A percentile compares a stretch with the other conserved stretches of the same genome.
Evolutionary conservation across 2,888 invertebrate species (phyloP).

Genomic region (Oscheius myriophilus): DNA sequence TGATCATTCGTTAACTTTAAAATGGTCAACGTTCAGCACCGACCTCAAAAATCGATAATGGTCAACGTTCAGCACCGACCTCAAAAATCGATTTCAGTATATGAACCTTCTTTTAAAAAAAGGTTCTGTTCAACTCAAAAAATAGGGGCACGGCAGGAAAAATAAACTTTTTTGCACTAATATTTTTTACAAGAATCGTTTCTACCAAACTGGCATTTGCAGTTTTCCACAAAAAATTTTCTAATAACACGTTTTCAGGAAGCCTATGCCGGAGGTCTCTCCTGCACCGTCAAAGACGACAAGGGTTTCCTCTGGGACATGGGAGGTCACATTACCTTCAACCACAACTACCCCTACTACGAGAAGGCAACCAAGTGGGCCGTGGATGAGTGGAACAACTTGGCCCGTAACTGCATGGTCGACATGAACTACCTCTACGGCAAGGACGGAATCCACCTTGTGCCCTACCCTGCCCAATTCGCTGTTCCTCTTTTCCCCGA

Average conservation of each 20-base stretch:
- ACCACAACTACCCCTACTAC: constrained; percentile 69
- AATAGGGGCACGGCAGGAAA: no score
- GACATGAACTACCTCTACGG: constrained; percentile 69
- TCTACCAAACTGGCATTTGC: no score
- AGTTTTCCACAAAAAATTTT: neutral
- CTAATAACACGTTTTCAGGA: constrained; percentile 37
- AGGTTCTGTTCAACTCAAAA: no score
- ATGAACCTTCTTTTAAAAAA: no score
- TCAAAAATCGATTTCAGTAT: no score
- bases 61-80: no score
- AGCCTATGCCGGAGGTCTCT: constrained; percentile 64
- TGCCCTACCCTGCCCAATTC: constrained; percentile 70
- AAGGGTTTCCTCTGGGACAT: constrained; percentile 71
- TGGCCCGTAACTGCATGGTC: constrained; percentile 67
- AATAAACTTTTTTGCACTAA: no score
- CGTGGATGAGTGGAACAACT: constrained; percentile 68
- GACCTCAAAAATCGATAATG: no score
- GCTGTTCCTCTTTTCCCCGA: constrained; percentile 69
- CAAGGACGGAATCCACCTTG: constrained; percentile 63
- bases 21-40: no score
- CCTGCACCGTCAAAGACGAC: constrained; percentile 66
- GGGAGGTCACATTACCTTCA: constrained; percentile 70
- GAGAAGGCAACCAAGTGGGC: constrained; percentile 69
- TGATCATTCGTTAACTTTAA: no score
- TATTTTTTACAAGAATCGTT: no score